Evolutionary conservation across 1,140 invertebrate species (phyloP), one percentile per base, ranked within the genome.

Genomic region (Drosophila ironensis): DNA sequence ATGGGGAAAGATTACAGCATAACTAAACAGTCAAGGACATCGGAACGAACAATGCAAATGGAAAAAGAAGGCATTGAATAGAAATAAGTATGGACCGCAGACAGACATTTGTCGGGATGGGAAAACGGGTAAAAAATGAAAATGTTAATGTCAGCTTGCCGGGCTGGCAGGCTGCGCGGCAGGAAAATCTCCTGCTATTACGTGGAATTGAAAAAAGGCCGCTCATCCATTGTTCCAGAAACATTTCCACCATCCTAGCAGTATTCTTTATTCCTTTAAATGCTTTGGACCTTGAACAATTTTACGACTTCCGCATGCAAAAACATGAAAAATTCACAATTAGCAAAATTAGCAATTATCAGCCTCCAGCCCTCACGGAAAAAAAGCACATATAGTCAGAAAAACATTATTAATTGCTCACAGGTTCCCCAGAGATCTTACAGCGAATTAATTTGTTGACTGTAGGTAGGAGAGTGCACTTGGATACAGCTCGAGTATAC

Each of bases 401-500:
- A 47, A 28, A 63, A 63, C 56, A 61, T 38, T 63, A 63, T 63
- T 63, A 48, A 64, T 63, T 63, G 33, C 60, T 20, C 19, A 9
- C 30, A 64, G 33, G 42, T 63, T 61, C 33, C 40, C 35, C 20
- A 63, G 30, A 48, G 33, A 40, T 48, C 57, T 40, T 64, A 64
- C 60, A 48, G 17, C 56, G 42, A 64, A 64, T 63, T 64, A 64
- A 63, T 64, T 61, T 63, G 60, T 64, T 64, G 30, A 63, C 60
- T 63, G 19, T 28, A 63, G 24, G 19, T 28, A 63, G 24, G 42
- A 64, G 40, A 64, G 56, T 30, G 19, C 14, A 40, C 56, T 63
- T 9, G 42, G 6, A 38, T 48, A 47, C 12, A 25, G 12, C 16
- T 41, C 11, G 22, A 16, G 12, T 22, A 2, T 17, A 8, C 19